Percentiles rank a stretch among this genome's conserved stretches.
These are phyloP conservation scores for Brevimyrus niger DNA, from an alignment of 2,113 vertebrate species.

Conservation along the genomic window DNA sequence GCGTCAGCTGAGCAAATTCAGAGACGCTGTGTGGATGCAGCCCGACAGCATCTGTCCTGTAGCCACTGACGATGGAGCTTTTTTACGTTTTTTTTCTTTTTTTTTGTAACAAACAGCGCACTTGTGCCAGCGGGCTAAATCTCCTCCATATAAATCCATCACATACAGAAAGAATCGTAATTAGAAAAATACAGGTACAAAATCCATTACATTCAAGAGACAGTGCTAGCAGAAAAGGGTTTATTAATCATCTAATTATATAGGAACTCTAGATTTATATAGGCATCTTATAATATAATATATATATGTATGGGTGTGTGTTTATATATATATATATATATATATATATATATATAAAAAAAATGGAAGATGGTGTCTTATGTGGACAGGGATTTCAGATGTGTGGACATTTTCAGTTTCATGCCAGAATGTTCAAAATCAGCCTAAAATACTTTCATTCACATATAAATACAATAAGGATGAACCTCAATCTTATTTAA, in stretches of 20 bases:
- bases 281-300: slow-evolving; percentile 62
- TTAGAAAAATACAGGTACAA: slow-evolving; percentile 79
- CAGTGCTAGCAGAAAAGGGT: slow-evolving; percentile 71
- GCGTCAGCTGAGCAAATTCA: slow-evolving; percentile 37
- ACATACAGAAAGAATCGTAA: slow-evolving; percentile 59
- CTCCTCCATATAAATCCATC: slow-evolving; percentile 46
- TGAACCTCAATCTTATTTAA: slow-evolving; percentile 8
- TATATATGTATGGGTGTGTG: slow-evolving; percentile 25
- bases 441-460: slow-evolving; percentile 43
- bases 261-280: slow-evolving; percentile 63
- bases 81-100: background rate
- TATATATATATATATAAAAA: slow-evolving; percentile 51
- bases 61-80: slow-evolving; percentile 37
- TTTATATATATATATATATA: background rate
- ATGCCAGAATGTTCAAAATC: slow-evolving; percentile 38
- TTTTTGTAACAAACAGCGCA: slow-evolving; percentile 47
- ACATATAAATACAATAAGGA: slow-evolving; percentile 40
- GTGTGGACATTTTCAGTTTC: slow-evolving; percentile 42
- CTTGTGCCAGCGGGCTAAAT: slow-evolving; percentile 52
- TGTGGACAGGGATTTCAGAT: slow-evolving; percentile 49
- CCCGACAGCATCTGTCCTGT: slow-evolving; percentile 40
- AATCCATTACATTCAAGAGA: slow-evolving; percentile 76
- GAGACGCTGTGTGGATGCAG: slow-evolving; percentile 38
- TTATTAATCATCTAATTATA: slow-evolving; percentile 62
- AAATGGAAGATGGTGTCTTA: slow-evolving; percentile 48